phyloP scores from a whole-genome alignment of 2,888 invertebrate genomes.

The Thelaira solivaga region DNA sequence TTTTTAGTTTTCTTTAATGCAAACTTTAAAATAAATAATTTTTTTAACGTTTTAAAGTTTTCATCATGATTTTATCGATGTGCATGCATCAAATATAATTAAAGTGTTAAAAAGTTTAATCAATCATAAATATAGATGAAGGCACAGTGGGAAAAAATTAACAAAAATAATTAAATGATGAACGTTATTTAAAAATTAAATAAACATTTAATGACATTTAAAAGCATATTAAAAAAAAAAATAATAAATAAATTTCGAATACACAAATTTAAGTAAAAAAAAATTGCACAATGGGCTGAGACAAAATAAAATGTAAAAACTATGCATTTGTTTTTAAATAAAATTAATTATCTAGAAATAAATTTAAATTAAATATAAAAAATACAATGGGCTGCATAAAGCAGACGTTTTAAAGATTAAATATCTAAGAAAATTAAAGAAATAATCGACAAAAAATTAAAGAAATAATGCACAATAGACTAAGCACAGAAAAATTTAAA shows the following conservation, averaged over 20 bases:
- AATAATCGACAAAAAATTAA: too few species aligned
- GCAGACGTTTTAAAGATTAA: too few species aligned
- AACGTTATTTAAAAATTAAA: too few species aligned
- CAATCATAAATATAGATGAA: slow-evolving; percentile 18
- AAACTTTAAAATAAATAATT: neutral
- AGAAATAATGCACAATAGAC: too few species aligned
- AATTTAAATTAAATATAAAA: neutral
- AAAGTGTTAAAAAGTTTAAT: slow-evolving; percentile 9
- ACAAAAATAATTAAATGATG: neutral
- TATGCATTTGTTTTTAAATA: too few species aligned
- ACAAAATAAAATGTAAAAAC: neutral
- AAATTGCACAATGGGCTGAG: neutral
- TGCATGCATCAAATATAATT: slow-evolving; percentile 13
- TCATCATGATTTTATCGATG: neutral
- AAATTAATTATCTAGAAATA: too few species aligned
- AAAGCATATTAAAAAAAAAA: neutral
- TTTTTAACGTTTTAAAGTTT: neutral
- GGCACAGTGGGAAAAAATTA: neutral
- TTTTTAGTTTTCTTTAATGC: too few species aligned
- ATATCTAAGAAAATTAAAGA: too few species aligned
- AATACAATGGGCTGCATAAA: too few species aligned
- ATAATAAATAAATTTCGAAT: neutral
- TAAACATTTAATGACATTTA: too few species aligned
- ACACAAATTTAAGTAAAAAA: neutral
- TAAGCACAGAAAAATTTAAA: too few species aligned